Percentiles rank a stretch among this genome's conserved stretches.
Conservation (phyloP, 2,113 vertebrate genomes). For the Callionymus lyra region DNA sequence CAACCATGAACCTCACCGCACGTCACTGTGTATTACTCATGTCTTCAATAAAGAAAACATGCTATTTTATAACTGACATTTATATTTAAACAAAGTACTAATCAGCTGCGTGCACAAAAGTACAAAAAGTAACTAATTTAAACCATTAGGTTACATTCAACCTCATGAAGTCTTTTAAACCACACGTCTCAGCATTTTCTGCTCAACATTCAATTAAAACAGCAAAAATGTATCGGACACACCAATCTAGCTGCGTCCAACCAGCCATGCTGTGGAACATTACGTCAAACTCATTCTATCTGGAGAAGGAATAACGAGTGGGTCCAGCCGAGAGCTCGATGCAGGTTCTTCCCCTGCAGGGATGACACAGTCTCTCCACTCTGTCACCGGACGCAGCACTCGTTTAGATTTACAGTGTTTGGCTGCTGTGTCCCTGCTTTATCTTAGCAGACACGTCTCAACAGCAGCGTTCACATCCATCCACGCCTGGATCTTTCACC, state of each 20-base stretch:
- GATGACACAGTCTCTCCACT: conserved; percentile 38
- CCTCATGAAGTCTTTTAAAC: not conserved
- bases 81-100: no score
- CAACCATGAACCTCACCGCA: no score
- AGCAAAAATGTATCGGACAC: conserved; percentile 10
- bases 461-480: conserved; percentile 13
- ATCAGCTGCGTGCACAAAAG: no score
- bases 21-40: no score
- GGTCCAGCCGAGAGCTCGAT: conserved; percentile 42
- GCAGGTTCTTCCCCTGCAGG: conserved; percentile 47
- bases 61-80: no score
- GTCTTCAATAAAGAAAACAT: no score
- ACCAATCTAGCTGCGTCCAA: conserved; percentile 20
- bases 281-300: conserved; percentile 47
- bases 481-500: not conserved
- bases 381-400: conserved; percentile 24
- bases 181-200: not conserved
- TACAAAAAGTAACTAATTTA: no score
- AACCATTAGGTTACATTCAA: not conserved
- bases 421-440: conserved; percentile 23
- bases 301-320: conserved; percentile 44
- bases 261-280: conserved; percentile 30
- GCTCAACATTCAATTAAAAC: conserved; percentile 14
- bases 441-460: conserved; percentile 31
- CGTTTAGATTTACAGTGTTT: conserved; percentile 47